These are phyloP conservation scores for Pogonophryne albipinna DNA, from an alignment of 2,797 vertebrate genomes.

Conservation along the genomic window DNA sequence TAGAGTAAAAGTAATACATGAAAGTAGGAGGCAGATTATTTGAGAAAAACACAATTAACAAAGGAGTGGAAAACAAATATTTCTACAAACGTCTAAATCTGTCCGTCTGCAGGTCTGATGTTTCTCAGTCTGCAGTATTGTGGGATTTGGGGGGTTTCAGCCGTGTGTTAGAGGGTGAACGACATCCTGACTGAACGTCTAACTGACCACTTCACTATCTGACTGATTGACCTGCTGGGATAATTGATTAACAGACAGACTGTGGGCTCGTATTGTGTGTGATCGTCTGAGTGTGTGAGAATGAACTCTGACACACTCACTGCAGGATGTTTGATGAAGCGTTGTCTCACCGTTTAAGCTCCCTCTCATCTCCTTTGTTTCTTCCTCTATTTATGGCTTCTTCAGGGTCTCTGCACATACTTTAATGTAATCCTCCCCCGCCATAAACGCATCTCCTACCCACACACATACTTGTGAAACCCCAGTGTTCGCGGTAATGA, in stretches of 20 bases:
- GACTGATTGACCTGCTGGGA: constrained; percentile 43
- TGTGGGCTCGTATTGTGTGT: constrained; percentile 3
- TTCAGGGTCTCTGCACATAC: constrained; percentile 18
- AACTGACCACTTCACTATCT: constrained; percentile 30
- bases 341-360: constrained; percentile 28
- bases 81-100: no score
- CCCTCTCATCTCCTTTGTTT: constrained; percentile 38
- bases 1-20: no score
- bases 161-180: constrained; percentile 18
- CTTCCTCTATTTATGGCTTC: constrained; percentile 22
- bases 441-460: constrained; percentile 2
- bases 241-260: constrained; percentile 47
- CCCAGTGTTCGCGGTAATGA: background rate
- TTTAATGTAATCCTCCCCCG: background rate
- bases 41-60: no score
- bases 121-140: no score
- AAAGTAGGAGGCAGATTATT: no score
- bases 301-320: constrained; percentile 25
- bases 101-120: no score
- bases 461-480: constrained; percentile 4
- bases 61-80: no score
- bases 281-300: constrained; percentile 8
- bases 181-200: constrained; percentile 16
- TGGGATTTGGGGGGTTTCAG: constrained; percentile 33
- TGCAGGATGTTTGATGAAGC: constrained; percentile 22